Base-by-base conservation (phyloP, 1,140 invertebrate genomes). In the Drosophila truncata region DNA sequence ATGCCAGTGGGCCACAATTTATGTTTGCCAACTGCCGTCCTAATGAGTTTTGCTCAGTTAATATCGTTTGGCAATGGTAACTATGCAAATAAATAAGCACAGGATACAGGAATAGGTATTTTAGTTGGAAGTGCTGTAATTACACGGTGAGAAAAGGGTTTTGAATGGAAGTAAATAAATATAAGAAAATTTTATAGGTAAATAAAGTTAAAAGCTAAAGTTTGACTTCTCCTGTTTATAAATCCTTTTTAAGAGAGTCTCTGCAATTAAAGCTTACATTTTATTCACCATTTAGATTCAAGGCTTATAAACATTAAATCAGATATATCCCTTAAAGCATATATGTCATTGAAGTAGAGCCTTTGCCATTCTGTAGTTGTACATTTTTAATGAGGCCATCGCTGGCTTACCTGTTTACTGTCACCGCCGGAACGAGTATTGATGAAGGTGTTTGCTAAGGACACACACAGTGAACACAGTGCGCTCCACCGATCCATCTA, bases 31-130 rank as follows among this genome's bases (percentile, higher is more conserved):
- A 65, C 64, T 47, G 65, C 35, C 52, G 59, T 42, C 33, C 63
- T 70, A 87, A 83, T 87, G 84, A 87, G 71, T 88, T 87, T 88
- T 31, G 29, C 37, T n/a, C 62, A 33, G 57, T 65, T 65, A 65
- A 65, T 65, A 65, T 39, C 50, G 75, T 35, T 62, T 35, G 50
- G 27, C 52, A 55, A 25, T 29, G 16, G 23, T 16, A 58, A 66
- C 42, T 75, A 60, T 72, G 70, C 67, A 72, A 73, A 73, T 73
- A 73, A 72, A 72, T 72, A 73, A 29, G 35, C n/a, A 29, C 23
- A 27, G 63, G 33, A n/a, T 25, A 10, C 14, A 2, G 20, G 42
- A n/a, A 23, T 37, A 64, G 31, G 39, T 47, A n/a, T n/a, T 62
- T 23, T 8, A 8, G n/a, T 2, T 39, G 25, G 10, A 8, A 11